Evolutionary conservation across 2,888 invertebrate genomes (phyloP), one percentile per base, ranked within the genome.

Genomic region (Synergus japonicus): DNA sequence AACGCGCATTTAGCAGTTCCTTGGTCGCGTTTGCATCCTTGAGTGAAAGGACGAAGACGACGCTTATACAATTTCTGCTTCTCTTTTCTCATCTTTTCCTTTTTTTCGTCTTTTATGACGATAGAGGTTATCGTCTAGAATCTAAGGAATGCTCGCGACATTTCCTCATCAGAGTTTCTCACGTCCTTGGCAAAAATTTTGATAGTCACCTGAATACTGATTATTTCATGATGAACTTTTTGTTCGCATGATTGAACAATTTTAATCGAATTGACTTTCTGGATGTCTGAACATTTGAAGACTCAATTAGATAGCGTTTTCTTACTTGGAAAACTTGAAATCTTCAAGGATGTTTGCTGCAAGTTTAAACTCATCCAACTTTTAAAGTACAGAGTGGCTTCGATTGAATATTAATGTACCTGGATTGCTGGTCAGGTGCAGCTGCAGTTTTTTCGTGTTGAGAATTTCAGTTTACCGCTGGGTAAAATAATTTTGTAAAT

Each of bases 31-130:
- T 65, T 65, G 29, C 64, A 41, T 65, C 29, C 73, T 73, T 73
- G 37, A 73, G 73, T 73, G 73, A 54, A 73, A 73, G 73, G 73
- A 54, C 54, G 73, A 22, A 22, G 22, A 66, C 66, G 43, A 49
- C 37, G 29, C 37, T 18, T 37, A n/a, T 22, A 54, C 54, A 37
- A 49, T 46, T 73, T 73, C 37, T 73, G 49, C 46, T 69, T 49
- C 49, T 69, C 49, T 69, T 69, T 69, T 22, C 13, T 12, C 73
- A 29, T 41, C 9, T 54, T 73, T 49, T 37, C 15, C 5, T 69
- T 54, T 73, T 73, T 54, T 73, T 54, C 3, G 37, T 73, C 49
- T 37, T 54, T 37, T 54, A 49, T 37, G 29, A 69, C 13, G 69
- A 37, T 7, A 37, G 37, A 69, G 29, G 49, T 69, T 69, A 69